phyloP scores from a whole-genome alignment of 2,888 invertebrate species.

The Xylota sylvarum region DNA sequence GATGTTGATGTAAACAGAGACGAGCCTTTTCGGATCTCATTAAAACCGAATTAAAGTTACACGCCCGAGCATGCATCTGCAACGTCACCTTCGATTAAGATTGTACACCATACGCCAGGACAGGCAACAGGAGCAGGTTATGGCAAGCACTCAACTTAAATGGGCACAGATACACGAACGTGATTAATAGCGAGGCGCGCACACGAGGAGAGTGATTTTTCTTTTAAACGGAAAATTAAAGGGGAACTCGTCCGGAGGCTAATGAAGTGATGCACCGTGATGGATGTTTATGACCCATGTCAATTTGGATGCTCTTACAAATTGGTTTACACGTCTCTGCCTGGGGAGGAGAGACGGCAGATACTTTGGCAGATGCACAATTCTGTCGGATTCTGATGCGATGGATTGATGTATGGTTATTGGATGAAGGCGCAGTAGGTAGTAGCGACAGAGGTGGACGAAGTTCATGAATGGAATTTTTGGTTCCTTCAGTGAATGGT shows the following conservation, averaged over 20 bases:
- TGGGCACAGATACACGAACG: constrained; percentile 8
- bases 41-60: constrained; percentile 51
- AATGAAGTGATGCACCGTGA: constrained; percentile 59
- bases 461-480: not conserved
- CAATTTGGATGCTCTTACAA: constrained; percentile 49
- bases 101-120: constrained; percentile 34
- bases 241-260: constrained; percentile 19
- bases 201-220: constrained; percentile 10
- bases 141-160: constrained; percentile 36
- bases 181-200: constrained; percentile 6
- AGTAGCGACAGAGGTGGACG: not conserved
- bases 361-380: not conserved
- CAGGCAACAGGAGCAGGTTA: not conserved
- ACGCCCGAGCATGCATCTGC: constrained; percentile 33
- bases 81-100: constrained; percentile 40
- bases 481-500: not conserved
- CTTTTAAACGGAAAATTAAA: constrained; percentile 18
- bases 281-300: constrained; percentile 52
- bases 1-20: constrained; percentile 13
- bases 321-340: constrained; percentile 36
- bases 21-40: constrained; percentile 6
- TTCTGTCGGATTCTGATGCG: constrained; percentile 2
- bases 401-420: constrained; percentile 33
- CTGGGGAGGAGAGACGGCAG: not conserved
- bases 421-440: constrained; percentile 5